Evolutionary conservation across 2,888 invertebrate species (phyloP), one percentile per base, ranked within the genome.

Genomic region (Philopedon plagiatum): DNA sequence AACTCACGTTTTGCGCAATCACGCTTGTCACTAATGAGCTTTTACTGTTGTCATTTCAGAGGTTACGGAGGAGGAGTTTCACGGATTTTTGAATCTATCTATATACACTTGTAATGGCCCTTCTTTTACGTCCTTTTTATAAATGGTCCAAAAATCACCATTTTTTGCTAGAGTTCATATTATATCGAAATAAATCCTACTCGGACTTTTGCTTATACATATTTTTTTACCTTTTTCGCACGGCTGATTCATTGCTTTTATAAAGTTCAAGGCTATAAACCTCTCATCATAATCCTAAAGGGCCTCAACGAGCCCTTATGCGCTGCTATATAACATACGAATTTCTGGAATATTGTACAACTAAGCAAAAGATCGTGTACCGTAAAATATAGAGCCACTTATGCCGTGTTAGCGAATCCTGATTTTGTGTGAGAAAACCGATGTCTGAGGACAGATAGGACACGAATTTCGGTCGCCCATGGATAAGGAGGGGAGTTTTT

Each of bases 281-380:
- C 29, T 18, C 29, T 54, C 29, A n/a, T n/a, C n/a, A 13, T 54
- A 54, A 54, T 54, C 51, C 51, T 54, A 3, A 54, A 26, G n/a
- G 51, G 51, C 46, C 18, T 29, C 29, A 54, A 54, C 29, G 18
- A 23, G 29, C 51, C 29, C 29, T 54, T 54, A 29, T 54, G 18
- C 13, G 29, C 51, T 11, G 29, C 51, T 13, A 51, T 51, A 51
- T 51, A 51, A 51, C 26, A 15, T 18, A 29, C 29, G 51, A 54
- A 54, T 54, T 54, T 54, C 51, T n/a, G 51, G 51, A 54, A 54
- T 54, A 54, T 54, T 54, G 29, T 29, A 54, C 51, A 54, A 54
- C 29, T 54, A 54, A 54, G 51, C 51, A 54, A 54, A 54, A 54
- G 51, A 54, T 54, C 29, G 51, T 54, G 51, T 9, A 54, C 51